Evolutionary conservation across 2,888 invertebrate genomes (phyloP).

Genomic region (Drosophila meridionalis): DNA sequence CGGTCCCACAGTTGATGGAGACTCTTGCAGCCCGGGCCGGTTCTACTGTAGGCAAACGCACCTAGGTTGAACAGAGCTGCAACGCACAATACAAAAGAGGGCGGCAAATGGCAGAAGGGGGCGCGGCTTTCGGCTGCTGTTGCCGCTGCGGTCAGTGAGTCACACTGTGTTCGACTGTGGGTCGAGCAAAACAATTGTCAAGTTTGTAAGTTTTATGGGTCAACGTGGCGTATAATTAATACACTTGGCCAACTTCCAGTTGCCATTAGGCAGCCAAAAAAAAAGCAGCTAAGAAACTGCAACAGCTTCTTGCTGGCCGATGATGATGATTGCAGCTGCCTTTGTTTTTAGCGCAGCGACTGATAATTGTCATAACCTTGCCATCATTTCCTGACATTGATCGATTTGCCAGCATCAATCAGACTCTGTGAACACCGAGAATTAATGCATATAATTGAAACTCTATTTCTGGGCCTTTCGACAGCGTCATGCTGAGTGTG

Average conservation of each 20-base stretch:
- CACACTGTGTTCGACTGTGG: conserved; percentile 62
- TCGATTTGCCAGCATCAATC: conserved; percentile 70
- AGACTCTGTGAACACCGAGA: conserved; percentile 25
- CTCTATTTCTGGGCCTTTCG: conserved; percentile 30
- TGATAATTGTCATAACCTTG: conserved; percentile 77
- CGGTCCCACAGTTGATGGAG: conserved; percentile 30
- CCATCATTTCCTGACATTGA: conserved; percentile 80
- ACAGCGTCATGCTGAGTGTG: conserved; percentile 66
- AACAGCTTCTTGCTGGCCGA: conserved; percentile 24
- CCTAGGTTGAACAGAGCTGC: conserved; percentile 58
- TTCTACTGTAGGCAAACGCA: conserved; percentile 69
- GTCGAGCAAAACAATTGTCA: conserved; percentile 68
- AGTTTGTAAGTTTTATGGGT: conserved; percentile 68
- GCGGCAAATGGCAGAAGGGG: conserved; percentile 33
- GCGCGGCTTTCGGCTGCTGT: conserved; percentile 23
- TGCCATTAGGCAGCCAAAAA: conserved; percentile 64
- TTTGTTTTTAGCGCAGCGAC: conserved; percentile 43
- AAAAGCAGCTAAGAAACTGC: not conserved
- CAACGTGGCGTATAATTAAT: conserved; percentile 79
- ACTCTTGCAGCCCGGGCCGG: conserved; percentile 40
- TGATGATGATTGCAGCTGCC: conserved; percentile 45
- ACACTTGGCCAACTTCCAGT: conserved; percentile 77
- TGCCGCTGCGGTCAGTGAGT: conserved; percentile 66
- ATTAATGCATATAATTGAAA: conserved; percentile 65
- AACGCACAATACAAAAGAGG: conserved; percentile 68